Percentiles rank a stretch among this genome's conserved stretches.
Evolutionary conservation across 1,140 invertebrate species (phyloP).

Genomic region (Macrosteles quadrilineatus): DNA sequence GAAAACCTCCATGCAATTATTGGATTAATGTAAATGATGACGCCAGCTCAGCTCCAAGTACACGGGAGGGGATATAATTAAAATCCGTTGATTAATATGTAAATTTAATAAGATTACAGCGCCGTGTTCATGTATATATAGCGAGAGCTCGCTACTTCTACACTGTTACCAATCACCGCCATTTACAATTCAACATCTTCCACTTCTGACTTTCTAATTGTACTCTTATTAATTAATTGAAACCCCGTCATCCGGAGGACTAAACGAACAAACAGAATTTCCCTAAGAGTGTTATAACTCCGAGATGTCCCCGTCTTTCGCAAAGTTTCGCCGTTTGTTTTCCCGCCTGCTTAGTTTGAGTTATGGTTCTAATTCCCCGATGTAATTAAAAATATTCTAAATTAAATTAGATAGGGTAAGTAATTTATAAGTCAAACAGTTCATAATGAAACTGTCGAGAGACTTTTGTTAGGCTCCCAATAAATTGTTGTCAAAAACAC

Average conservation of each 20-base stretch:
- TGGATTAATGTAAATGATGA: constrained; percentile 88
- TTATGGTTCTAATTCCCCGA: constrained; percentile 20
- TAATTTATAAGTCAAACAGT: too few relatives aligned
- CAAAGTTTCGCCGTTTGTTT: constrained; percentile 17
- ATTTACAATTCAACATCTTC: constrained; percentile 27
- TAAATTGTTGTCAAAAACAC: too few relatives aligned
- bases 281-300: constrained; percentile 24
- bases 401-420: background rate
- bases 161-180: constrained; percentile 12
- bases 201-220: constrained; percentile 25
- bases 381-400: constrained; percentile 23
- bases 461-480: too few relatives aligned
- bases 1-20: constrained; percentile 88
- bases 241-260: constrained; percentile 7
- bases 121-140: constrained; percentile 49
- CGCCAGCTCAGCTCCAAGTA: constrained; percentile 55
- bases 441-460: too few relatives aligned
- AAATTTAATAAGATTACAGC: constrained; percentile 96
- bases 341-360: constrained; percentile 10
- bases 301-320: constrained; percentile 19
- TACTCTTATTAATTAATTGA: constrained; percentile 26
- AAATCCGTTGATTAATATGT: constrained; percentile 97
- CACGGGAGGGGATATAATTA: constrained; percentile 76
- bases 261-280: constrained; percentile 25
- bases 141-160: constrained; percentile 29